Evolutionary conservation across 2,888 invertebrate genomes (phyloP).

Genomic region (Cistogaster globosa): DNA sequence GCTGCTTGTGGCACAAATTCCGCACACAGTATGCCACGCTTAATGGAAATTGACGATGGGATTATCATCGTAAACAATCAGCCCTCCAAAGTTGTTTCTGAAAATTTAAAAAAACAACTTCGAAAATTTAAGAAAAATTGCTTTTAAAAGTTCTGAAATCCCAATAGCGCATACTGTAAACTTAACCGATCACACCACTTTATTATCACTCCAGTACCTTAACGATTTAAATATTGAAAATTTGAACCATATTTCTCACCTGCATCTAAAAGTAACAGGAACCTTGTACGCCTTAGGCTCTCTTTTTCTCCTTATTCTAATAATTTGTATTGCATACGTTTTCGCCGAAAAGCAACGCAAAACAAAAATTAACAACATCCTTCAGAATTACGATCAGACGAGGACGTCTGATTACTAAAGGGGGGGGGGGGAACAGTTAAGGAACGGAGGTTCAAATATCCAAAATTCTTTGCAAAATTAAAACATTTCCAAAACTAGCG

Average conservation of each 20-base stretch:
- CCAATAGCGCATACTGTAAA: neutral
- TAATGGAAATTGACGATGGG: no score
- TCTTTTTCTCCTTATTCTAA: neutral
- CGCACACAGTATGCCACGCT: no score
- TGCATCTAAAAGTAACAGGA: neutral
- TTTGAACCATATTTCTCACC: neutral
- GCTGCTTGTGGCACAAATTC: no score
- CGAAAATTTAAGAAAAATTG: neutral
- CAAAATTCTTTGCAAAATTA: no score
- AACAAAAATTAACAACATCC: neutral
- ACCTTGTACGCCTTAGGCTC: neutral
- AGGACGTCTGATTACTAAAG: neutral
- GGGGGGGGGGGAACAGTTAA: neutral
- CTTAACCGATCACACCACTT: conserved; percentile 2
- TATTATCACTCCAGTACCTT: neutral
- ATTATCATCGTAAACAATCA: no score
- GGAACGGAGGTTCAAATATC: neutral
- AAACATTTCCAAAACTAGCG: no score
- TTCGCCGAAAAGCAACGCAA: neutral
- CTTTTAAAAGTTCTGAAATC: neutral
- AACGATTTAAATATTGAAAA: conserved; percentile 3
- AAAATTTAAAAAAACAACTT: no score
- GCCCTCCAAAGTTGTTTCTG: no score
- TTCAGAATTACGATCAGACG: neutral
- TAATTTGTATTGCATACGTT: no score